phyloP scores from a whole-genome alignment of 2,888 invertebrate genomes.

The Nysson spinosus region DNA sequence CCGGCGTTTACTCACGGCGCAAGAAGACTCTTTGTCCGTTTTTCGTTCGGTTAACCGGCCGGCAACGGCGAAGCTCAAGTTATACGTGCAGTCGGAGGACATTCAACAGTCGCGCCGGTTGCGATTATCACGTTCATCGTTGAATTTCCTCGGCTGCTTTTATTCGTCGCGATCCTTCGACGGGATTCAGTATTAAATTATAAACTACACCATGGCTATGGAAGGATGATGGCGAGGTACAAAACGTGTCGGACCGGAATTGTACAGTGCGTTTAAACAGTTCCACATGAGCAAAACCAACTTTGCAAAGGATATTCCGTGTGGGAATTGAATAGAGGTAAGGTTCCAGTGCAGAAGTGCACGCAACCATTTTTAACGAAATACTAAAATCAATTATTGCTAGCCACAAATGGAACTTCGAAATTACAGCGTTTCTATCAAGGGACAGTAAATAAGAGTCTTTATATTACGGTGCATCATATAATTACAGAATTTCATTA shows the following conservation, averaged over 20 bases:
- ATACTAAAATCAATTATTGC: too few species aligned
- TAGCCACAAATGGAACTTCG: too few species aligned
- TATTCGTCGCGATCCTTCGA: conserved; percentile 14
- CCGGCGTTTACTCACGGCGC: conserved; percentile 55
- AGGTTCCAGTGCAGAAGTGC: too few species aligned
- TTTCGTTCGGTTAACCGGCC: conserved; percentile 56
- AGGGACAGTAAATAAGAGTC: too few species aligned
- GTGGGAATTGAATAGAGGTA: conserved; percentile 16
- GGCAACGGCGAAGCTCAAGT: conserved; percentile 52
- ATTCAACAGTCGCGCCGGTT: conserved; percentile 58
- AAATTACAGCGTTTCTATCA: too few species aligned
- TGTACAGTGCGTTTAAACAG: too few species aligned
- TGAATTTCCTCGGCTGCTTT: conserved; percentile 26
- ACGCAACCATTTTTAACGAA: too few species aligned
- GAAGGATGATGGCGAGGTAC: conserved; percentile 4
- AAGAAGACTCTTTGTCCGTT: conserved; percentile 63
- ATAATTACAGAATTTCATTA: too few species aligned
- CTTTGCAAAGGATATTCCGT: too few species aligned
- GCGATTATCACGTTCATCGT: conserved; percentile 58
- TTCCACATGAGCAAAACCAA: too few species aligned
- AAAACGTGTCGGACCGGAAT: conserved; percentile 21
- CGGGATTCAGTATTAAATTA: not conserved
- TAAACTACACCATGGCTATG: conserved; percentile 5
- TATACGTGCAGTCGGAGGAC: conserved; percentile 60
- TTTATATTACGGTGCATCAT: too few species aligned